phyloP scores from a whole-genome alignment of 2,113 vertebrate species.

The Lasiurus borealis region DNA sequence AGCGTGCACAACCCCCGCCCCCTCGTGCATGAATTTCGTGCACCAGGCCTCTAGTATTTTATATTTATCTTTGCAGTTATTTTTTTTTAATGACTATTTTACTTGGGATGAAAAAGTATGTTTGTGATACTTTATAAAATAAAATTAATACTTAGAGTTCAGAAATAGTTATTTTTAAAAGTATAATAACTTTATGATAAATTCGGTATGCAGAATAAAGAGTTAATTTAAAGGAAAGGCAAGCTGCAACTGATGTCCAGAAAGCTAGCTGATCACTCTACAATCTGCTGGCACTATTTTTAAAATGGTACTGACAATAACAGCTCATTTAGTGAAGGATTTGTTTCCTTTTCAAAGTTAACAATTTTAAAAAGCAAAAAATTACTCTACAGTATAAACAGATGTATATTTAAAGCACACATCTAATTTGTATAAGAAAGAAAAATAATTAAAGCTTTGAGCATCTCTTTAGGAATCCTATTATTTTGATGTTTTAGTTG shows the following conservation, averaged over 20 bases:
- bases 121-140: constrained; percentile 47
- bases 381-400: constrained; percentile 62
- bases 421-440: constrained; percentile 60
- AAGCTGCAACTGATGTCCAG: constrained; percentile 48
- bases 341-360: constrained; percentile 55
- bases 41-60: background rate
- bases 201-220: background rate
- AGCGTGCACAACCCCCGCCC: no score
- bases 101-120: background rate
- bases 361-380: constrained; percentile 64
- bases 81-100: constrained; percentile 53
- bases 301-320: constrained; percentile 24
- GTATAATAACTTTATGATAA: constrained; percentile 42
- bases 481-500: constrained; percentile 13
- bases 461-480: constrained; percentile 46
- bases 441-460: constrained; percentile 67
- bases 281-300: constrained; percentile 24
- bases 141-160: constrained; percentile 38
- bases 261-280: constrained; percentile 30
- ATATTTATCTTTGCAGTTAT: background rate
- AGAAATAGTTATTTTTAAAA: constrained; percentile 56
- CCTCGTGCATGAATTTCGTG: no score
- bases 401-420: constrained; percentile 46
- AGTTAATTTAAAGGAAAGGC: constrained; percentile 54
- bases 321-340: constrained; percentile 39